Evolutionary conservation across 2,888 invertebrate genomes (phyloP), one percentile per base, ranked within the genome.

Genomic region (Hedychridium roseum): DNA sequence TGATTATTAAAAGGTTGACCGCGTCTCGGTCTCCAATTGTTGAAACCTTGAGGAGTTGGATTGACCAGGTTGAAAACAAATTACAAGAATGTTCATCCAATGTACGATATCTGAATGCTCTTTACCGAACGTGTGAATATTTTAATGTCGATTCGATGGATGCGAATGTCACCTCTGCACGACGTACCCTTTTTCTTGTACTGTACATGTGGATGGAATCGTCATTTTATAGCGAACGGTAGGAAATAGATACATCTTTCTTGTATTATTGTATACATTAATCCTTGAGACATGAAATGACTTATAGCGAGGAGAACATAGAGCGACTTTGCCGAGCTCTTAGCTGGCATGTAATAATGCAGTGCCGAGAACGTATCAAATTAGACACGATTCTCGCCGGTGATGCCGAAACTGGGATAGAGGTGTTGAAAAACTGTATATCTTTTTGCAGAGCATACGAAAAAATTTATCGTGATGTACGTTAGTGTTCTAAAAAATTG

Each of bases 131-230:
- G 3, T 82, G 82, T 60, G 70, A 78, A 38, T 70, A 77, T 46
- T 67, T 86, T n/a, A 66, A 73, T 14, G 78, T 70, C 37, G 74
- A n/a, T n/a, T n/a, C n/a, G n/a, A n/a, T n/a, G n/a, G n/a, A n/a
- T n/a, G n/a, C n/a, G n/a, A n/a, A n/a, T n/a, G n/a, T n/a, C n/a
- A n/a, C n/a, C n/a, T n/a, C n/a, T n/a, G n/a, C n/a, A n/a, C n/a
- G n/a, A n/a, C n/a, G n/a, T n/a, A n/a, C n/a, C n/a, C n/a, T n/a
- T n/a, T n/a, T 79, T 81, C 55, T 61, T 81, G 3, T 84, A 32
- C 70, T 83, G 49, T 81, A 83, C 54, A 82, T 85, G 51, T 84
- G 84, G 81, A 73, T 75, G 15, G 82, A 83, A 65, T 84, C 85
- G 0, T 79, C 82, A 23, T 83, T 82, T 70, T 86, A 84, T 65